Evolutionary conservation across 35 echinoderm and acorn worm genomes (phyloP).

Genomic region (Lytechinus pictus): DNA sequence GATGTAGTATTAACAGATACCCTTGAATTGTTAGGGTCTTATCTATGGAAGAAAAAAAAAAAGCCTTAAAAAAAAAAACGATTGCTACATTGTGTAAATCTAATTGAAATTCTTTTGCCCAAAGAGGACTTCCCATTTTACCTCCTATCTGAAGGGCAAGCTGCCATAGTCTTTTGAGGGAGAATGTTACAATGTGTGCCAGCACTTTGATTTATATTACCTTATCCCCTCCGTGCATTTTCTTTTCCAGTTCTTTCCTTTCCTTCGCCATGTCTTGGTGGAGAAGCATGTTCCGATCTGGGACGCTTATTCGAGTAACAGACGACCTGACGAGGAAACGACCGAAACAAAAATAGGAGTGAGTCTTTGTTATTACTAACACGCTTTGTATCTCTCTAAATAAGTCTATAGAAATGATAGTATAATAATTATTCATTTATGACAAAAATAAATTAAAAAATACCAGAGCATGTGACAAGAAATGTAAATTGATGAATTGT

Average conservation of each 20-base stretch:
- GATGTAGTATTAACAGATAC: too few relatives aligned
- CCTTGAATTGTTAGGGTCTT: background rate
- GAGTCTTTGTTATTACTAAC: background rate
- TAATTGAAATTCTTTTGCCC: background rate
- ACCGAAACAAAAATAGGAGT: background rate
- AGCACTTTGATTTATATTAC: constrained; percentile 29
- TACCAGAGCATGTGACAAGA: too few relatives aligned
- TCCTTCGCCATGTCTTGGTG: constrained; percentile 97
- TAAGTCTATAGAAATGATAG: too few relatives aligned
- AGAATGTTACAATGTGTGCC: background rate
- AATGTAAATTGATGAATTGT: too few relatives aligned
- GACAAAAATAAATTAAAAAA: too few relatives aligned
- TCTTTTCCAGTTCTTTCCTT: constrained; percentile 78
- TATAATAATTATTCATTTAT: too few relatives aligned
- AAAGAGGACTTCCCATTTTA: background rate
- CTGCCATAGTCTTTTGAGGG: background rate
- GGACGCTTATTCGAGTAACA: constrained; percentile 93
- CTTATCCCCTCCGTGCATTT: constrained; percentile 95
- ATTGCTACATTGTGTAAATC: background rate
- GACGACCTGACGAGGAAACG: constrained; percentile 74
- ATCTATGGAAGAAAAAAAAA: background rate
- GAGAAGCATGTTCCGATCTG: constrained; percentile 83
- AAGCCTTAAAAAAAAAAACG: background rate
- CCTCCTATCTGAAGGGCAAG: background rate
- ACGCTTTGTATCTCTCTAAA: too few relatives aligned